Percentiles rank a stretch among this genome's conserved stretches.
phyloP scores from a whole-genome alignment of 2,797 vertebrate species.

The Sciaenops ocellatus region DNA sequence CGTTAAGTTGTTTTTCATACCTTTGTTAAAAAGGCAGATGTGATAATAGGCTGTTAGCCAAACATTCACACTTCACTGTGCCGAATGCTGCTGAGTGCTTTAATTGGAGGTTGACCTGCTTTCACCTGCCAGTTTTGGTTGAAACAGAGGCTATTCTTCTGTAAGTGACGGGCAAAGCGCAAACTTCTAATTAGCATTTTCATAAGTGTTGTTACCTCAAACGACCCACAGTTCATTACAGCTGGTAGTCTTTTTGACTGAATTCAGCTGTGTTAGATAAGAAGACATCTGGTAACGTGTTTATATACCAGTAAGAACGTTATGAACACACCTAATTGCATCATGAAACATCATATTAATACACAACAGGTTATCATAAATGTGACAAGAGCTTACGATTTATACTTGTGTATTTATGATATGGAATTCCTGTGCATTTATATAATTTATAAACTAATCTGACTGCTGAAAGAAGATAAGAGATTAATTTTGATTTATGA shows the following conservation, averaged over 20 bases:
- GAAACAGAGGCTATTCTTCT: slow-evolving; percentile 10
- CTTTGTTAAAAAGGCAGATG: slow-evolving; percentile 28
- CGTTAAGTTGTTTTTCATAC: slow-evolving; percentile 27
- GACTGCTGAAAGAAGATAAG: not conserved
- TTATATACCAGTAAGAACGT: not conserved
- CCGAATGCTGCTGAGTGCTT: not conserved
- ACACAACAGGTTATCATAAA: not conserved
- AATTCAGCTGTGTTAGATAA: not conserved
- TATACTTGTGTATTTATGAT: not conserved
- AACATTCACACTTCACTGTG: slow-evolving; percentile 14
- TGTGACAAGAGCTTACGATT: not conserved
- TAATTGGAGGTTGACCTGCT: slow-evolving; percentile 18
- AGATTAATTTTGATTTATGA: not conserved
- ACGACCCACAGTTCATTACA: not conserved
- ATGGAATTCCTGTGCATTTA: not conserved
- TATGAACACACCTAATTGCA: not conserved
- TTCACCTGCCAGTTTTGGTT: slow-evolving; percentile 4
- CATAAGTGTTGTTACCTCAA: not conserved
- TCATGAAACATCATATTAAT: not conserved
- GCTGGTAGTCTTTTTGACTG: not conserved
- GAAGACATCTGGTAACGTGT: not conserved
- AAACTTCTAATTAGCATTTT: slow-evolving; percentile 14
- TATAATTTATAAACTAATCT: not conserved
- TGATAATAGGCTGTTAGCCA: slow-evolving; percentile 16
- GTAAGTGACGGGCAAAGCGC: not conserved